Evolutionary conservation across 2,113 vertebrate genomes (phyloP).

Genomic region (Prinia subflava): DNA sequence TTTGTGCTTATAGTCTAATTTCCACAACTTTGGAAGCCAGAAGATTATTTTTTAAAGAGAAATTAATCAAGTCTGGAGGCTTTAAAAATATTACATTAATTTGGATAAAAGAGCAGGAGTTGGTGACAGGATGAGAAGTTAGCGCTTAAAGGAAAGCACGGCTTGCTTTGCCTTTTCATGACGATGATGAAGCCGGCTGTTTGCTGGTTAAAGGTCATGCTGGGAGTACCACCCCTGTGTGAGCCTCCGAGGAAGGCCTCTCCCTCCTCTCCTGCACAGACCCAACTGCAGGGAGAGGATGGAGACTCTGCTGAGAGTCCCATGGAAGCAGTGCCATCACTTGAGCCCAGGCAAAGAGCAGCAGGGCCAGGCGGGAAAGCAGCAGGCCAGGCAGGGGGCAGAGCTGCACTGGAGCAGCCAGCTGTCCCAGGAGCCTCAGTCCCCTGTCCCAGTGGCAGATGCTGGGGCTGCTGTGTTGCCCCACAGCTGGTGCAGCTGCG

Average conservation of each 20-base stretch:
- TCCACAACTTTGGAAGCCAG: not conserved
- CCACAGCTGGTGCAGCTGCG: rapidly evolving
- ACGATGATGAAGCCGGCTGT: not conserved
- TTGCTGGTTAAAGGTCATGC: not conserved
- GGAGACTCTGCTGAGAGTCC: not conserved
- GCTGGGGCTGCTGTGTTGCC: not conserved
- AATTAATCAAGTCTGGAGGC: not conserved
- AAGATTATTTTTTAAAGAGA: not conserved
- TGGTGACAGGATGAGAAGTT: not conserved
- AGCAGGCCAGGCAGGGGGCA: not conserved
- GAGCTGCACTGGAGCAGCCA: not conserved
- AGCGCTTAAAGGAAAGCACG: not conserved
- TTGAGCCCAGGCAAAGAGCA: not conserved
- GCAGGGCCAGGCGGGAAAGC: not conserved
- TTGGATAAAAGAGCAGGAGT: not conserved
- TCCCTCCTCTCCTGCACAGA: not conserved
- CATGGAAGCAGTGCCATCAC: not conserved
- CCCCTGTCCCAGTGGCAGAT: not conserved
- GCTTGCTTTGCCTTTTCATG: not conserved
- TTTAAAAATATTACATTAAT: not conserved
- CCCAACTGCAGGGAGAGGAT: not conserved
- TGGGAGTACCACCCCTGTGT: rapidly evolving
- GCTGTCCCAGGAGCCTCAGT: not conserved
- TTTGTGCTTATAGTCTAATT: not conserved
- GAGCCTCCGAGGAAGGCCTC: not conserved